A percentile compares a stretch with the other conserved stretches of the same genome.
Conservation (phyloP, 2,888 invertebrate genomes). For the Timandra comae region DNA sequence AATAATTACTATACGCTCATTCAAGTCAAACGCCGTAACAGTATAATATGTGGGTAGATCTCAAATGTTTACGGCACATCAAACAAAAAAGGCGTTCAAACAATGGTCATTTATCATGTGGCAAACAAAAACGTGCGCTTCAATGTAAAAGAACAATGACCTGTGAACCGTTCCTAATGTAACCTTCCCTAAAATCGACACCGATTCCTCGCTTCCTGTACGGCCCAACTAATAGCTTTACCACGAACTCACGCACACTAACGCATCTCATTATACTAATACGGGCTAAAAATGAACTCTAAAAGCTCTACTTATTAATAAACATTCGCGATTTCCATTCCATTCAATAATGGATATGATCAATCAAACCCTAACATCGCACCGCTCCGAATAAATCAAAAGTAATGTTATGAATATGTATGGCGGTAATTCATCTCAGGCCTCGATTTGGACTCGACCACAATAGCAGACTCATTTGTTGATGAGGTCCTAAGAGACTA, state of each 20-base stretch:
- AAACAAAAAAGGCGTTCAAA: constrained; percentile 41
- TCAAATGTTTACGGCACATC: constrained; percentile 24
- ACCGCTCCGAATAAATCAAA: constrained; percentile 29
- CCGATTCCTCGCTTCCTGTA: constrained; percentile 70
- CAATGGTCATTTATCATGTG: constrained; percentile 58
- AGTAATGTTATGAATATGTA: constrained; percentile 53
- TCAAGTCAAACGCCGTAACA: too few species aligned
- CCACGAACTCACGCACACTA: constrained; percentile 43
- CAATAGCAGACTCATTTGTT: constrained; percentile 9
- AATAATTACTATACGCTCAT: constrained; percentile 31
- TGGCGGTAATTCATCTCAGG: constrained; percentile 30
- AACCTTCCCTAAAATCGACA: constrained; percentile 72
- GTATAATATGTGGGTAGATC: constrained; percentile 1
- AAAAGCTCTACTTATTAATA: constrained; percentile 16
- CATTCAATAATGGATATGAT: constrained; percentile 16
- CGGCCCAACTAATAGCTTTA: constrained; percentile 38
- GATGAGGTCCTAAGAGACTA: constrained; percentile 21
- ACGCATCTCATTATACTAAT: constrained; percentile 13
- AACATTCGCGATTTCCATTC: constrained; percentile 14
- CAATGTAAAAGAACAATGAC: constrained; percentile 68
- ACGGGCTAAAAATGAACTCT: constrained; percentile 14
- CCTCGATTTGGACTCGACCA: constrained; percentile 31
- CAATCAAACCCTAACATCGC: constrained; percentile 34
- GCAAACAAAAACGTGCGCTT: constrained; percentile 47
- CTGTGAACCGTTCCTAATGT: constrained; percentile 60